These are phyloP conservation scores for Eutrigla gurnardus DNA, from an alignment of 2,797 vertebrate species.

Conservation along the genomic window DNA sequence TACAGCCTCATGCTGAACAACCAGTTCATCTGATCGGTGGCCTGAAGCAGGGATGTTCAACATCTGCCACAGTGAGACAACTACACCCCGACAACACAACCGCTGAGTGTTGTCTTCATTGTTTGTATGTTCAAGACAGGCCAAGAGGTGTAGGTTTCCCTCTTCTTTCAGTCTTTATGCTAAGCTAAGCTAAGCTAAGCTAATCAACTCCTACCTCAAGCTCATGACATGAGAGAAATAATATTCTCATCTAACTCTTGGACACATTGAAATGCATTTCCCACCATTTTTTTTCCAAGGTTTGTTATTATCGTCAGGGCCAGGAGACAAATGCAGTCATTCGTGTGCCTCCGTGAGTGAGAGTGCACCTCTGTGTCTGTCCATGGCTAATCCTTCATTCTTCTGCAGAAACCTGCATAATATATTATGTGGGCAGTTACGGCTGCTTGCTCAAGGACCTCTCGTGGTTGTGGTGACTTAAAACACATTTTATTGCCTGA, in stretches of 20 bases:
- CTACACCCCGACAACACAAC: background rate
- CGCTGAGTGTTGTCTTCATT: background rate
- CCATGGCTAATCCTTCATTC: too few relatives aligned
- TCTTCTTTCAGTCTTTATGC: slow-evolving; percentile 4
- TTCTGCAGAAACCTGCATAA: too few relatives aligned
- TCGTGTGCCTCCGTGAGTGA: too few relatives aligned
- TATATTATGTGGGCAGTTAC: too few relatives aligned
- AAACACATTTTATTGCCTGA: too few relatives aligned
- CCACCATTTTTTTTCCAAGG: background rate
- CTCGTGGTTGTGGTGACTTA: too few relatives aligned
- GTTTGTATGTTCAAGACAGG: background rate
- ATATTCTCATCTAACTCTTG: background rate
- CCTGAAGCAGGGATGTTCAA: background rate
- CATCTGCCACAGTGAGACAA: background rate
- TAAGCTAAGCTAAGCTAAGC: background rate
- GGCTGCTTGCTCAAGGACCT: too few relatives aligned
- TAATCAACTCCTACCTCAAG: background rate
- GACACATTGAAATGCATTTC: background rate
- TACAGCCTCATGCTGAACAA: slow-evolving; percentile 17
- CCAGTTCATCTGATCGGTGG: slow-evolving; percentile 13
- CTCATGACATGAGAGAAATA: background rate
- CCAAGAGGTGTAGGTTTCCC: background rate
- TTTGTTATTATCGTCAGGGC: background rate
- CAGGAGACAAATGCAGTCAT: too few relatives aligned
- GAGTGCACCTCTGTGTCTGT: too few relatives aligned